A percentile compares a stretch with the other conserved stretches of the same genome.
phyloP scores from a whole-genome alignment of 2,113 vertebrate genomes.

The Nesogale talazaci region DNA sequence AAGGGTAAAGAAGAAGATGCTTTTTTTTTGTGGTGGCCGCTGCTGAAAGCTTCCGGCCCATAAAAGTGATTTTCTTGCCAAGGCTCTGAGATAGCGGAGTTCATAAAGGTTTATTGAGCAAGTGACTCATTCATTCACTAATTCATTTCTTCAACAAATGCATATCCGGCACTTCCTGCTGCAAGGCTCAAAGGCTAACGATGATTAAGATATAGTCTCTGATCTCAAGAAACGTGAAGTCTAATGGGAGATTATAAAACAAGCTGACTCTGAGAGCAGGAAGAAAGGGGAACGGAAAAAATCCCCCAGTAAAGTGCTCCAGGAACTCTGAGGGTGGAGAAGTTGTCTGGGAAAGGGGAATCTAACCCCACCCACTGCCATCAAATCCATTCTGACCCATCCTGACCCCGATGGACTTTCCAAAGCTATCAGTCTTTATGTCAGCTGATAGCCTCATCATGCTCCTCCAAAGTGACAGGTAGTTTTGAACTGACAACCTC shows the following conservation, averaged over 20 bases:
- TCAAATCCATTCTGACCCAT: no score
- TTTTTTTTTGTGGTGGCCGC: not conserved
- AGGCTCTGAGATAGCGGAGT: not conserved
- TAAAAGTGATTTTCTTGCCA: not conserved
- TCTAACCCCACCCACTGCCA: no score
- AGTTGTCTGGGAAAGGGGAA: no score
- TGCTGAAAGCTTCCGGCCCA: not conserved
- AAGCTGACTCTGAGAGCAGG: not conserved
- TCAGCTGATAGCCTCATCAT: no score
- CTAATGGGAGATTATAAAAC: not conserved
- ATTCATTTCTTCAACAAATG: constrained; percentile 35
- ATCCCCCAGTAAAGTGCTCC: rapidly evolving
- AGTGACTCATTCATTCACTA: not conserved
- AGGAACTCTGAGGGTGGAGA: not conserved
- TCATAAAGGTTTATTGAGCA: not conserved
- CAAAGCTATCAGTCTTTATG: no score
- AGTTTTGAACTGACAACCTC: no score
- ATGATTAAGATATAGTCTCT: not conserved
- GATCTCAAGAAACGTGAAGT: constrained; percentile 1
- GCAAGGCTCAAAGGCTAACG: constrained; percentile 29
- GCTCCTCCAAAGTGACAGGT: no score
- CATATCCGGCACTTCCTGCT: not conserved
- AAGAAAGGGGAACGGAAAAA: not conserved
- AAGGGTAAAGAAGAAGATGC: not conserved
- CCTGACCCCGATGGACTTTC: no score